Evolutionary conservation across 2,113 vertebrate genomes (phyloP).

Genomic region (Meriones unguiculatus): DNA sequence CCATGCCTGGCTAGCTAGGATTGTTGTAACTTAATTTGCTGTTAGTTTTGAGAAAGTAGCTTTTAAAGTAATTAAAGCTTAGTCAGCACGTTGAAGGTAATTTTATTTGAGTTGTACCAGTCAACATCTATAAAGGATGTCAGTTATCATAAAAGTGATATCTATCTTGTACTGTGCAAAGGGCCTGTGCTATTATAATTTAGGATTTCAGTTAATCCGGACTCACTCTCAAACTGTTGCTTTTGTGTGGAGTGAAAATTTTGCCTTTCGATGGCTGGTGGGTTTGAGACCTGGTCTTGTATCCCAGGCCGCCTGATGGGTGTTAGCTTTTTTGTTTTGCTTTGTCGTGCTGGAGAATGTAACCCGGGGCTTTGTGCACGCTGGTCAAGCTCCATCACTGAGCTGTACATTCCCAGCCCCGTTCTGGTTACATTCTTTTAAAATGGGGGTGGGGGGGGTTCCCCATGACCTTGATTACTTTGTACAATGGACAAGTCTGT

Average conservation of each 20-base stretch:
- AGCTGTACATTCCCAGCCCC: neutral
- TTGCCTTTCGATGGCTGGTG: neutral
- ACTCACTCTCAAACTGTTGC: constrained; percentile 27
- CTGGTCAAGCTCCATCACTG: neutral
- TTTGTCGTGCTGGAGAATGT: neutral
- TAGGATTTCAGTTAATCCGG: constrained; percentile 47
- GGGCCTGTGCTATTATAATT: neutral
- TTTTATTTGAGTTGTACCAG: constrained; percentile 40
- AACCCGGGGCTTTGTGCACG: neutral
- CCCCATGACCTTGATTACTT: neutral
- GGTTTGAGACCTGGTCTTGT: neutral
- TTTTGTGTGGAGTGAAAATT: constrained; percentile 38
- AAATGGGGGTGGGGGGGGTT: neutral
- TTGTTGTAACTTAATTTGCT: neutral
- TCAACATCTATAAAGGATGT: constrained; percentile 46
- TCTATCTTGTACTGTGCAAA: neutral
- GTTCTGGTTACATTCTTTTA: neutral
- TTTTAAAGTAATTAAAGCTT: constrained; percentile 46
- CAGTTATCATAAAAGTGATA: constrained; percentile 13
- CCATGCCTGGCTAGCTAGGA: neutral
- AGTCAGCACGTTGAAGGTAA: constrained; percentile 33
- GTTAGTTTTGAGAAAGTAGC: constrained; percentile 51
- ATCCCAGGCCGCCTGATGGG: neutral
- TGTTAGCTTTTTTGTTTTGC: neutral
- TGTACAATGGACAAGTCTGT: neutral